Percentiles rank a stretch among this genome's conserved stretches.
phyloP scores from a whole-genome alignment of 2,113 vertebrate species.

The Epinephelus lanceolatus region DNA sequence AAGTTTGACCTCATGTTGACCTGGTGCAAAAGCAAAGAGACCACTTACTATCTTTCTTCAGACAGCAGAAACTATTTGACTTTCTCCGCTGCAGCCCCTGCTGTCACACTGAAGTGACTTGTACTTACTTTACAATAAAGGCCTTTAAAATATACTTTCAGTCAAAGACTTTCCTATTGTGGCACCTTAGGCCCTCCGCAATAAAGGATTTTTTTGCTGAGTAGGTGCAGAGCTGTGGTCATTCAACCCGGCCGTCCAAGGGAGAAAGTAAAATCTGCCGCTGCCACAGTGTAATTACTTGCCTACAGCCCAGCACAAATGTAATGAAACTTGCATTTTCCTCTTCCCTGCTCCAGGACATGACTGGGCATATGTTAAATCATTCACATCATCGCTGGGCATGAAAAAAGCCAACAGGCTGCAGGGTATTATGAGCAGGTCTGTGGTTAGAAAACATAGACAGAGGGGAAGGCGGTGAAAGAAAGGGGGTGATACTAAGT shows the following conservation, averaged over 20 bases:
- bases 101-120: slow-evolving; percentile 6
- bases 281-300: slow-evolving; percentile 68
- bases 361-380: slow-evolving; percentile 73
- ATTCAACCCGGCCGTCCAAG: slow-evolving; percentile 41
- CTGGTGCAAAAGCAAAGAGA: slow-evolving; percentile 10
- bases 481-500: background rate
- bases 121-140: slow-evolving; percentile 36
- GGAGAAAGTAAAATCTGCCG: slow-evolving; percentile 47
- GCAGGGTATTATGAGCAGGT: slow-evolving; percentile 40
- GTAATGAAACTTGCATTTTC: slow-evolving; percentile 68
- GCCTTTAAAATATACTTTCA: slow-evolving; percentile 38
- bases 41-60: slow-evolving; percentile 7
- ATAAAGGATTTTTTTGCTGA: slow-evolving; percentile 50
- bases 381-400: slow-evolving; percentile 51
- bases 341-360: slow-evolving; percentile 46
- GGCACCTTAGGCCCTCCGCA: slow-evolving; percentile 25
- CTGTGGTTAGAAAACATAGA: slow-evolving; percentile 40
- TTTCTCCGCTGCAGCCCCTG: background rate
- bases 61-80: slow-evolving; percentile 7
- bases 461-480: background rate
- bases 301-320: slow-evolving; percentile 65
- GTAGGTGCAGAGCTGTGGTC: slow-evolving; percentile 30
- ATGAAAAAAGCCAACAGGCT: slow-evolving; percentile 48
- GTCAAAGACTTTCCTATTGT: slow-evolving; percentile 29
- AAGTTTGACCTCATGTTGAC: slow-evolving; percentile 45